Conservation (phyloP, 2,113 vertebrate species). For the Dicrurus megarhynchus region DNA sequence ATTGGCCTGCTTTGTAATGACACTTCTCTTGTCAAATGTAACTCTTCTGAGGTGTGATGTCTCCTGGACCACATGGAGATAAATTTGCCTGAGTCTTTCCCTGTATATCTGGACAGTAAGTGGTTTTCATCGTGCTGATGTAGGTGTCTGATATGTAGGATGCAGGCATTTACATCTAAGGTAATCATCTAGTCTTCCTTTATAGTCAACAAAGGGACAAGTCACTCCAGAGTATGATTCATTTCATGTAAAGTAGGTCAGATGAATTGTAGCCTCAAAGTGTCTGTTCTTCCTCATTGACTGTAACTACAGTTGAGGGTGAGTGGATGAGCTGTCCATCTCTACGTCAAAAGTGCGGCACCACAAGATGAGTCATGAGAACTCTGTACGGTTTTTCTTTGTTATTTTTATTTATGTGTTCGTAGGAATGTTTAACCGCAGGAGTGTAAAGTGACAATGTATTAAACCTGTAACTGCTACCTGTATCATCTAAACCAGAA, state of each 20-base stretch:
- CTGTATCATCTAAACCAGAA: neutral
- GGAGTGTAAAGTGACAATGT: neutral
- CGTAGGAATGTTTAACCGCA: neutral
- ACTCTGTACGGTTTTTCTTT: neutral
- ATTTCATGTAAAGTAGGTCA: constrained; percentile 56
- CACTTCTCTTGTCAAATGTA: neutral
- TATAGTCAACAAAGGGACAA: neutral
- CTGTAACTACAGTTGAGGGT: neutral
- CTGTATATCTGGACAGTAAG: neutral
- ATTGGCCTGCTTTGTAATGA: neutral
- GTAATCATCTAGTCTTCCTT: neutral
- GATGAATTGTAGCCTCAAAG: constrained; percentile 21
- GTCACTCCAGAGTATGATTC: constrained; percentile 21
- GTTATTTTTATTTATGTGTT: neutral
- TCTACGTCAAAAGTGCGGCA: neutral
- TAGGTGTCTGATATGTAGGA: neutral
- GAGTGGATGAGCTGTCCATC: neutral
- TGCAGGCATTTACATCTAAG: neutral
- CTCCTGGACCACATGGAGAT: neutral
- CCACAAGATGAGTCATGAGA: neutral
- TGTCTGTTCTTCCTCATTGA: neutral
- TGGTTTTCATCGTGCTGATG: neutral
- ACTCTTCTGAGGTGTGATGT: neutral
- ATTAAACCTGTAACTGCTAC: neutral
- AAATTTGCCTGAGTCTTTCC: neutral